Evolutionary conservation across 2,113 vertebrate species (phyloP).

Genomic region (Thalassarche chlororhynchos): DNA sequence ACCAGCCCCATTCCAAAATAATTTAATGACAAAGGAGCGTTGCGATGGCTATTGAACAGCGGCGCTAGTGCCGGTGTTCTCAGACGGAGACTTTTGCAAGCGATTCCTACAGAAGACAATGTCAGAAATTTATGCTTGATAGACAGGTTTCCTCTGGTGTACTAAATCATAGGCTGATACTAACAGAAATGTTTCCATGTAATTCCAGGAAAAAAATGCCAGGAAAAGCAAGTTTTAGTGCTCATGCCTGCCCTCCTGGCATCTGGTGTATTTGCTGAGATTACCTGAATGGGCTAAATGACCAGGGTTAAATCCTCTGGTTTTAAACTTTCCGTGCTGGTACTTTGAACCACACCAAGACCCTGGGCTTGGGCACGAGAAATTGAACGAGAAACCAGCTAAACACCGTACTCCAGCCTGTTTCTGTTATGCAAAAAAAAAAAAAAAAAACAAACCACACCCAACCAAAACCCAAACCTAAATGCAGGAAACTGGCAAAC

Average conservation of each 20-base stretch:
- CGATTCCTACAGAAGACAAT: not conserved
- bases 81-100: not conserved
- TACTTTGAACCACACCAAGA: not conserved
- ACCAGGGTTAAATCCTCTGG: not conserved
- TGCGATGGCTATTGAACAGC: not conserved
- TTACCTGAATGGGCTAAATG: not conserved
- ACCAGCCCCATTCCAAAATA: constrained; percentile 6
- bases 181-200: not conserved
- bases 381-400: not conserved
- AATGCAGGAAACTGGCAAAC: not conserved
- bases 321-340: not conserved
- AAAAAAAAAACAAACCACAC: not conserved
- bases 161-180: not conserved
- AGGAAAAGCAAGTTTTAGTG: not conserved
- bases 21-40: not conserved
- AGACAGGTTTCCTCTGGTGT: not conserved
- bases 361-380: not conserved
- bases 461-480: not conserved
- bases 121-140: not conserved
- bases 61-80: not conserved
- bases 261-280: not conserved
- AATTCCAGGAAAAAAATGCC: not conserved
- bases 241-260: not conserved
- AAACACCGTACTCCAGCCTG: not conserved
- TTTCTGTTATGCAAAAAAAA: not conserved